Evolutionary conservation across 2,888 invertebrate species (phyloP).

Genomic region (Lacanobia wlatinum): DNA sequence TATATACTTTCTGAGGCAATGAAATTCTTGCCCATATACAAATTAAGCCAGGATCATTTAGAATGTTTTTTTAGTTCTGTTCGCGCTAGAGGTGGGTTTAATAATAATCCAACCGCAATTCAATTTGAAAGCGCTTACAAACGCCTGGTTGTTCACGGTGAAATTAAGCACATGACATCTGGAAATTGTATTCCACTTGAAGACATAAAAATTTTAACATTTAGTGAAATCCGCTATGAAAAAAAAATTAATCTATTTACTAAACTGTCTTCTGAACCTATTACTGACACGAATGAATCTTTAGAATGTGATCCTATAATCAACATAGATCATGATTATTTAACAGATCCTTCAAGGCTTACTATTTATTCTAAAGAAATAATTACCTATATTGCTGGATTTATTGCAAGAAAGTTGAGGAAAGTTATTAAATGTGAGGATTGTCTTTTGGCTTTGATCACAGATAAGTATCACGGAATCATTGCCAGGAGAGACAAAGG

Average conservation of each 20-base stretch:
- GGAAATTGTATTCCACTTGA: slow-evolving; percentile 13
- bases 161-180: slow-evolving; percentile 1
- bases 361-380: neutral
- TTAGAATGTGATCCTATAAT: slow-evolving; percentile 1
- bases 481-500: neutral
- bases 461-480: neutral
- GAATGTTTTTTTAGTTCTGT: neutral
- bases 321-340: slow-evolving; percentile 44
- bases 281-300: neutral
- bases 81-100: neutral
- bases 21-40: neutral
- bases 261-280: neutral
- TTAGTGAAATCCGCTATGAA: slow-evolving; percentile 3
- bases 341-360: slow-evolving; percentile 54
- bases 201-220: neutral
- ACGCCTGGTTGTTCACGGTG: neutral
- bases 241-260: neutral
- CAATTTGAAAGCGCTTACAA: slow-evolving; percentile 1
- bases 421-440: neutral
- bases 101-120: neutral
- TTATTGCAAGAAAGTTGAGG: neutral
- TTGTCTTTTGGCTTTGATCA: neutral
- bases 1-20: neutral
- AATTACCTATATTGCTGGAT: neutral
- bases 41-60: neutral